phyloP scores from a whole-genome alignment of 2,113 vertebrate genomes.

The Vidua macroura region DNA sequence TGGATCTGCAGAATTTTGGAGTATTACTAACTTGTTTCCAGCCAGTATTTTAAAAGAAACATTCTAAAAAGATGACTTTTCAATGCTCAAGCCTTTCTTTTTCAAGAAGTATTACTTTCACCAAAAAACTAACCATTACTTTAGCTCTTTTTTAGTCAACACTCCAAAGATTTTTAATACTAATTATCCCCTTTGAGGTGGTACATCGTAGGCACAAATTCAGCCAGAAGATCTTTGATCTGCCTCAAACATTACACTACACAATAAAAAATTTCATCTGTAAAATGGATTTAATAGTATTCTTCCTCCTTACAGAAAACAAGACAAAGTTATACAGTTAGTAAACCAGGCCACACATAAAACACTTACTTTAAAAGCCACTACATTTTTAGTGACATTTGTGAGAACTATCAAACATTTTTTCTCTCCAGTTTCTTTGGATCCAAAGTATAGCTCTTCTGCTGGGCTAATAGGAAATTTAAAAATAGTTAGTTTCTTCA shows the following conservation, averaged over 20 bases:
- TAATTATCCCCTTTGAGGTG: not conserved
- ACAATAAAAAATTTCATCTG: not conserved
- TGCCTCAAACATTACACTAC: not conserved
- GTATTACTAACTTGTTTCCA: not conserved
- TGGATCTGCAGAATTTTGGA: not conserved
- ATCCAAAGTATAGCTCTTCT: slow-evolving; percentile 94
- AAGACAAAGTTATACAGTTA: not conserved
- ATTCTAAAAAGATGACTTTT: not conserved
- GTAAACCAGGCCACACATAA: not conserved
- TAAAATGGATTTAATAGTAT: not conserved
- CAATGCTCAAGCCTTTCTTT: not conserved
- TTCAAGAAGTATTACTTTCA: not conserved
- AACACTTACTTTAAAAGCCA: slow-evolving; percentile 93
- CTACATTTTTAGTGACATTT: slow-evolving; percentile 92
- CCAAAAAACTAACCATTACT: not conserved
- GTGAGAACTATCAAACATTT: slow-evolving; percentile 92
- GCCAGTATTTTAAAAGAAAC: not conserved
- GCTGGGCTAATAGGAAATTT: slow-evolving; percentile 81
- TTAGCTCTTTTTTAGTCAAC: not conserved
- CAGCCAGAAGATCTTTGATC: not conserved
- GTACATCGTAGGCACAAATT: not conserved
- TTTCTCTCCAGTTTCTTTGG: slow-evolving; percentile 87
- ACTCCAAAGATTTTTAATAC: not conserved
- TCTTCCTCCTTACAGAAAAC: not conserved
- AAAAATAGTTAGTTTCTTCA: not conserved